Evolutionary conservation across 2,888 invertebrate genomes (phyloP).

Genomic region (Pantelozetes paolii): DNA sequence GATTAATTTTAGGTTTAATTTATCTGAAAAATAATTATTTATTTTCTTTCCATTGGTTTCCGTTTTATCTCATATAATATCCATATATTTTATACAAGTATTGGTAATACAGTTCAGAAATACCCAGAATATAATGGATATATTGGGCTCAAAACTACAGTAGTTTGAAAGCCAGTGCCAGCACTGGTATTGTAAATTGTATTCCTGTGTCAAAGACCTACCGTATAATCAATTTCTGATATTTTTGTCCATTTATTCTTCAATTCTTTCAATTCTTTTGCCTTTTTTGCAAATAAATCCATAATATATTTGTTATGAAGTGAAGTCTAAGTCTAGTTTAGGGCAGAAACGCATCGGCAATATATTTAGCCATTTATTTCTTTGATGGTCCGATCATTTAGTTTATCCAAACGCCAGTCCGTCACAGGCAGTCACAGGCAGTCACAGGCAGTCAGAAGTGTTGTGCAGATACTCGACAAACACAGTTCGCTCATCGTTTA

Average conservation of each 20-base stretch:
- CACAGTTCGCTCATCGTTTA: background rate
- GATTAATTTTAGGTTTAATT: constrained; percentile 6
- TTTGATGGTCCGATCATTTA: constrained; percentile 4
- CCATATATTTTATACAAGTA: too few species aligned
- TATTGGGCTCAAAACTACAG: background rate
- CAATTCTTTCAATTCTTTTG: background rate
- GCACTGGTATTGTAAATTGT: background rate
- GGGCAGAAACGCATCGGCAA: background rate
- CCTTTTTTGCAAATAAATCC: background rate
- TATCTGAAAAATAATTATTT: constrained; percentile 5
- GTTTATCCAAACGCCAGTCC: background rate
- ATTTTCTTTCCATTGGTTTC: background rate
- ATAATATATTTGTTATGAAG: constrained; percentile 2
- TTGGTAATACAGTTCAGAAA: background rate
- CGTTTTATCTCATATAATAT: too few species aligned
- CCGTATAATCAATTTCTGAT: background rate
- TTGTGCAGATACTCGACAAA: background rate
- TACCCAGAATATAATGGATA: background rate
- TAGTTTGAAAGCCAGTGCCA: background rate
- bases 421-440: background rate
- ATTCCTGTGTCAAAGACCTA: background rate
- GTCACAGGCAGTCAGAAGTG: background rate
- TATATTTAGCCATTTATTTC: constrained; percentile 17
- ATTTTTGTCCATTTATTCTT: background rate
- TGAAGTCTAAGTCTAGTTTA: background rate